Base-by-base conservation (phyloP, 2,888 invertebrate species). In the Hypena proboscidalis region DNA sequence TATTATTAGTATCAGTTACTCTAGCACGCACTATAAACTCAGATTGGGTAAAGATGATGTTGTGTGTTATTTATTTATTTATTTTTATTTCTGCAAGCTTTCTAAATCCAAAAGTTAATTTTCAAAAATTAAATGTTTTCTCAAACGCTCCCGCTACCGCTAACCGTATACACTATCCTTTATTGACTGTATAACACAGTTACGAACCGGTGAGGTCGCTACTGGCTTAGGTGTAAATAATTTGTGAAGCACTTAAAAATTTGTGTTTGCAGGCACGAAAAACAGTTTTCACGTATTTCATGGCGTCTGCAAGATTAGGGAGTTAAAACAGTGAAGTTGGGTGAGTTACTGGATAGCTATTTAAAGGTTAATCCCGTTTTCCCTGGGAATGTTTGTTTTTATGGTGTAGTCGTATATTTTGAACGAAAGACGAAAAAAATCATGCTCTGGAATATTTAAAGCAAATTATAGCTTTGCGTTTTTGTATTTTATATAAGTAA, bases 171-270 rank as follows among this genome's bases (percentile, higher is more conserved):
- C 0, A 2, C 41, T 38, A 43, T 13, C 0, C 3, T 4, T 36
- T 42, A 48, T 38, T 32, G 26, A 48, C 42, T 51, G 35, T 54
- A 60, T 35, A 46, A 48, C 39, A 47, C 15, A 31, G 33, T 53
- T 58, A 50, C 29, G 48, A 47, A 39, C 50, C 41, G 7, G 50
- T 63, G 53, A 67, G 60, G 60, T 67, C 51, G 58, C 52, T 49
- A 55, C 67, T 49, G 56, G 54, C 64, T 67, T 42, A 58, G 58
- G 67, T 64, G 65, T 66, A 64, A 67, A 66, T 66, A 58, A 66
- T 66, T 64, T 64, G 67, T 64, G 56, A 41, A 54, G 52, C 64
- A 63, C 61, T 67, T 67, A 60, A 67, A 61, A 67, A 64, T 50
- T 66, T 59, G 54, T 47, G 56, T 61, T 61, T 42, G 27, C 32